These are phyloP conservation scores for Athalia cordata DNA, from an alignment of 2,888 invertebrate species.

Conservation along the genomic window DNA sequence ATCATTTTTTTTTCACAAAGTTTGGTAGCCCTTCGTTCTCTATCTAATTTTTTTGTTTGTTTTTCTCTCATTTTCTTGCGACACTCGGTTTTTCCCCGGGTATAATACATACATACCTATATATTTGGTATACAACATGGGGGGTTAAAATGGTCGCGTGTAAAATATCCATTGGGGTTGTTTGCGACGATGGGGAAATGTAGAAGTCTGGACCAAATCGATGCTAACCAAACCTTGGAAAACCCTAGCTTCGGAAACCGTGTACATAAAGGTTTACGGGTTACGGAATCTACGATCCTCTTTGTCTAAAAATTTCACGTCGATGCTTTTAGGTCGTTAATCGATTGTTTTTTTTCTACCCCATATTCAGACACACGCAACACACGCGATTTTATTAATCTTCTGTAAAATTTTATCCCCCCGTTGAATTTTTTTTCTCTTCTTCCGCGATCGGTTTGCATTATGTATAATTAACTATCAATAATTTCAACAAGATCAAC, in stretches of 20 bases:
- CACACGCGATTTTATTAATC: no score
- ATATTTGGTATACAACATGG: conserved; percentile 12
- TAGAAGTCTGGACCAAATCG: conserved; percentile 24
- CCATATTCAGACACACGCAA: neutral
- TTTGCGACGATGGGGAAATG: conserved; percentile 4
- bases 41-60: neutral
- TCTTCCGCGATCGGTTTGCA: no score
- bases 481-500: no score
- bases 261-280: neutral
- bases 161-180: conserved; percentile 24
- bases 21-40: neutral
- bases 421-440: neutral
- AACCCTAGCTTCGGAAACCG: neutral
- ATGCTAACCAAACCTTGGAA: conserved; percentile 11
- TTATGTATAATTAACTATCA: no score
- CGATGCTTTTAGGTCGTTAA: conserved; percentile 21
- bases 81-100: neutral
- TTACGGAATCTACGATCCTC: neutral
- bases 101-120: neutral
- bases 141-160: neutral
- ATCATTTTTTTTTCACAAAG: neutral
- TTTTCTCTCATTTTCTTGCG: neutral
- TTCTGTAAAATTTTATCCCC: neutral
- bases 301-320: conserved; percentile 3
- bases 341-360: conserved; percentile 5